Evolutionary conservation across 1,140 invertebrate genomes (phyloP).

Genomic region (Macrobrachium nipponense): DNA sequence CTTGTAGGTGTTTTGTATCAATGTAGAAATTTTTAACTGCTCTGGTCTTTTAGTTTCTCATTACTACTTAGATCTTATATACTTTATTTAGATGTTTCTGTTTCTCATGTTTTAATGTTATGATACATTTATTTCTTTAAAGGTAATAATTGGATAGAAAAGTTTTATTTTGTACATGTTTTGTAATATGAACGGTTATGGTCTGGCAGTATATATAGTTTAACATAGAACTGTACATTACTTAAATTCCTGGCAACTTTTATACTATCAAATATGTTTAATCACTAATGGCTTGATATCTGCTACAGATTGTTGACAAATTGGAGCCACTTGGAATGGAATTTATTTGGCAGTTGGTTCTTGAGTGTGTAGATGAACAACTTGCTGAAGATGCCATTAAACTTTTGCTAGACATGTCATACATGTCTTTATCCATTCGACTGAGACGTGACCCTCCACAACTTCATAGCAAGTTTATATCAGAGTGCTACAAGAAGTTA

Average conservation of each 20-base stretch:
- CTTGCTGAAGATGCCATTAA: constrained; percentile 71
- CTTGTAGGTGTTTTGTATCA: too few species aligned
- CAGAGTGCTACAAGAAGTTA: constrained; percentile 71
- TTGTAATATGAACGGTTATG: too few species aligned
- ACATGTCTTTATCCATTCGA: constrained; percentile 69
- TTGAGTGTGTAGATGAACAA: constrained; percentile 69
- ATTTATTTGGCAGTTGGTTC: constrained; percentile 72
- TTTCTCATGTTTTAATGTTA: too few species aligned
- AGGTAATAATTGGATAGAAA: too few species aligned
- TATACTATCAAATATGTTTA: background rate
- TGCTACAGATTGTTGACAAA: constrained; percentile 70
- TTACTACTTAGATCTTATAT: too few species aligned
- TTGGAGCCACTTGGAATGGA: constrained; percentile 71
- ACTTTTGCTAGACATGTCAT: constrained; percentile 71
- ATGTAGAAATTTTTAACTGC: too few species aligned
- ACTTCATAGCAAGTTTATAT: constrained; percentile 72
- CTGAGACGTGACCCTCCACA: constrained; percentile 71
- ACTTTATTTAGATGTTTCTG: too few species aligned
- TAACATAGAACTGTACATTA: background rate
- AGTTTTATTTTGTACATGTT: too few species aligned
- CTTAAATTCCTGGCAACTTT: background rate
- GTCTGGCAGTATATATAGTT: too few species aligned
- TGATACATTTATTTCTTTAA: too few species aligned
- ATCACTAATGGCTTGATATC: constrained; percentile 27
- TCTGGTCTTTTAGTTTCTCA: too few species aligned